These are phyloP conservation scores for Montipora sp. DNA, from an alignment of 64 coral and sea anemone species.

Conservation along the genomic window DNA sequence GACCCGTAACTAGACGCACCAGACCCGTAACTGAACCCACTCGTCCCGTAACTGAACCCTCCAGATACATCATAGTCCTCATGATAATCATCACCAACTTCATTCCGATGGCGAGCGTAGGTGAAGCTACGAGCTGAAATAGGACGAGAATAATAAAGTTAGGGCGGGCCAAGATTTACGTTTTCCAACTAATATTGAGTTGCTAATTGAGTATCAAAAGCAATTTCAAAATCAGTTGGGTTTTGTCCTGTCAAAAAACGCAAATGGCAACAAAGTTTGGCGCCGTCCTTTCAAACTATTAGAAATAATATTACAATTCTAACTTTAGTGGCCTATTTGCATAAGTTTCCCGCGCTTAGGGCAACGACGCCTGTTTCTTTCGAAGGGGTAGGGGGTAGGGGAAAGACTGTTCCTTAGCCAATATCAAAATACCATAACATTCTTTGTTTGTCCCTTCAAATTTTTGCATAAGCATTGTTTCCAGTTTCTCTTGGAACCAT, in stretches of 20 bases:
- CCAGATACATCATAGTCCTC: slow-evolving; percentile 32
- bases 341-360: not conserved
- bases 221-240: not conserved
- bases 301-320: not conserved
- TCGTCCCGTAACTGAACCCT: slow-evolving; percentile 23
- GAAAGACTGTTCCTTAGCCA: too few relatives aligned
- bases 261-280: not conserved
- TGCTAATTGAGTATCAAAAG: not conserved
- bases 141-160: too few relatives aligned
- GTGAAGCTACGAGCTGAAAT: slow-evolving; percentile 51
- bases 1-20: slow-evolving; percentile 8
- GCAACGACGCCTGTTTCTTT: not conserved
- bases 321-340: not conserved
- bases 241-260: not conserved
- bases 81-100: slow-evolving; percentile 45
- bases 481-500: too few relatives aligned
- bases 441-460: too few relatives aligned
- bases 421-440: too few relatives aligned
- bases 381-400: too few relatives aligned
- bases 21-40: slow-evolving; percentile 7
- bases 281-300: not conserved
- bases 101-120: slow-evolving; percentile 30
- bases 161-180: not conserved
- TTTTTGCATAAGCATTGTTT: too few relatives aligned
- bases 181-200: not conserved